Evolutionary conservation across 2,797 vertebrate species (phyloP), one percentile per base, ranked within the genome.

Genomic region (Protosalanx chinensis): DNA sequence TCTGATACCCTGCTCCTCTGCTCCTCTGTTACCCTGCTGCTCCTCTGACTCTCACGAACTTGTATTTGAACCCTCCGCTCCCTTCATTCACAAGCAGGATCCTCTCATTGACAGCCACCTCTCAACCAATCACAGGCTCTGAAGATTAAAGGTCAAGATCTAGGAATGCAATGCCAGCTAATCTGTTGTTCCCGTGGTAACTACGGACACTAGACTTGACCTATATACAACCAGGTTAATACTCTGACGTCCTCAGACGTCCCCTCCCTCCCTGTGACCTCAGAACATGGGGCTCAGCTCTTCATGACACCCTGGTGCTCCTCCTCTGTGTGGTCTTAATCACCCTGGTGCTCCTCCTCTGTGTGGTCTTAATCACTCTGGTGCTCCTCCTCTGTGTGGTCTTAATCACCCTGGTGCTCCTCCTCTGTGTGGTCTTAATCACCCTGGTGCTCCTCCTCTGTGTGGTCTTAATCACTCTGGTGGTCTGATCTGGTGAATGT

Each of bases 31-130:
- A 49, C 71, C 76, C 41, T 20, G 29, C 33, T 59, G 73, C 73
- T 79, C 23, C 49, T 62, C 8, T 35, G 10, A 12, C 41, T 12
- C 41, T 13, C 41, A 13, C 6, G 27, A 15, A 63, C 82, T 79
- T 64, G 76, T 91, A 91, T 92, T 90, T 93, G 90, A 91, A 93
- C 82, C 53, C 35, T 72, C 20, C 20, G 68, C 30, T 35, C 12
- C n/a, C 75, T 87, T 87, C 80, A 86, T 86, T 88, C 78, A 85
- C 23, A 1, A 51, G 71, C 73, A 84, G 81, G 75, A 84, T 37
- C 71, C 64, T 69, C 72, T 82, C 76, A 81, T 37, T 84, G 71
- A 77, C 68, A 74, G 81, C 77, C 81, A 86, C 74, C 69, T 82
- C 78, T 76, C 41, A 78, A 56, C 89, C 90, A 91, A 89, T 90